These are phyloP conservation scores for Rhinogobius similis DNA, from an alignment of 2,113 vertebrate genomes.

Conservation along the genomic window DNA sequence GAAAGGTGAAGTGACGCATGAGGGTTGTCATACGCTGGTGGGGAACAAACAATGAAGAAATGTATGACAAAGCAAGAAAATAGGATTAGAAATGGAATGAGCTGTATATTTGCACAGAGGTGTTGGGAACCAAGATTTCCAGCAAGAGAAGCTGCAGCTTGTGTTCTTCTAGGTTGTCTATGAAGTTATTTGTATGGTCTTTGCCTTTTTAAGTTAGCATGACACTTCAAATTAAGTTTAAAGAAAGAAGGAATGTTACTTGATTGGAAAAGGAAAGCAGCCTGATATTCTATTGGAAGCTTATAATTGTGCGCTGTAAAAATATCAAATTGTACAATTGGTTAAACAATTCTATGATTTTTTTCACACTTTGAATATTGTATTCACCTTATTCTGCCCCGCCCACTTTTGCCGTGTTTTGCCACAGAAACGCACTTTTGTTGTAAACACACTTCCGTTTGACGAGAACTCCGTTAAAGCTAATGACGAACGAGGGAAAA, in stretches of 20 bases:
- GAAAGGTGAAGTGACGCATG: conserved; percentile 29
- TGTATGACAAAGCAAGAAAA: not conserved
- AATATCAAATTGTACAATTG: too few species aligned
- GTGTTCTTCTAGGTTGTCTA: conserved; percentile 8
- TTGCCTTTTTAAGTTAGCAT: conserved; percentile 28
- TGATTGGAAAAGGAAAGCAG: conserved; percentile 13
- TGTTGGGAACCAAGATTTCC: conserved; percentile 14
- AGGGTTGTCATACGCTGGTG: conserved; percentile 14
- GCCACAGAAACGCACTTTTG: too few species aligned
- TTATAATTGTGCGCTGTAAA: not conserved
- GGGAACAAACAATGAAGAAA: conserved; percentile 9
- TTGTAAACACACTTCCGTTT: too few species aligned
- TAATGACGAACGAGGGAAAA: too few species aligned
- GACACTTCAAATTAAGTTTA: not conserved
- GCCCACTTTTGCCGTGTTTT: too few species aligned
- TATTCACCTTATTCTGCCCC: too few species aligned
- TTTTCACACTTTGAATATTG: too few species aligned
- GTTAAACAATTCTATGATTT: too few species aligned
- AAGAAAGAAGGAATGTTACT: too few species aligned
- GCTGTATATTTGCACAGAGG: not conserved
- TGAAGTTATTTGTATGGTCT: conserved; percentile 38
- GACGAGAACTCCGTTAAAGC: too few species aligned
- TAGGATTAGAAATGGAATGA: not conserved
- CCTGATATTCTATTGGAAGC: conserved; percentile 5
- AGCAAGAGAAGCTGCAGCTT: conserved; percentile 19